phyloP scores from a whole-genome alignment of 2,888 invertebrate genomes.

The Tyria jacobaeae region DNA sequence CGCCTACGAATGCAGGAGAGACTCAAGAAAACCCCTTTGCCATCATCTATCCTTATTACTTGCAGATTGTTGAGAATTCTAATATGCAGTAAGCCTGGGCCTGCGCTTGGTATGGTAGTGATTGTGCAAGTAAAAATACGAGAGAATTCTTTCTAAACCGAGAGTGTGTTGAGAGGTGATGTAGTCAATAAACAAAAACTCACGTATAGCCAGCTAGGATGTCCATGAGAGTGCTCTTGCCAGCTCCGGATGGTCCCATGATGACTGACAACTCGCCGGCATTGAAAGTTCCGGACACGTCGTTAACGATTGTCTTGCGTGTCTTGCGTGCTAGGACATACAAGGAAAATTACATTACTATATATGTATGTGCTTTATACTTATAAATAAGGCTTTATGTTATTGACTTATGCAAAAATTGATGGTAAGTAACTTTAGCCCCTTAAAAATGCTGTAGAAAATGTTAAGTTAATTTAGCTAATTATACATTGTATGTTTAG shows the following conservation, averaged over 20 bases:
- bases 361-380: not conserved
- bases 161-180: too few relatives aligned
- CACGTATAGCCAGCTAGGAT: conserved; percentile 96
- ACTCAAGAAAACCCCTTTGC: too few relatives aligned
- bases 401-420: not conserved
- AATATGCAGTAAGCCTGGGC: too few relatives aligned
- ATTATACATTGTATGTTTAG: too few relatives aligned
- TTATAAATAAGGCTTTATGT: not conserved
- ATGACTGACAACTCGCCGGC: conserved; percentile 93
- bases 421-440: not conserved
- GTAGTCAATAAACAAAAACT: conserved; percentile 76
- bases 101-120: too few relatives aligned
- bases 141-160: too few relatives aligned
- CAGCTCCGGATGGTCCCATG: conserved; percentile 96
- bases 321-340: conserved; percentile 81
- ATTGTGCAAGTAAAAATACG: too few relatives aligned
- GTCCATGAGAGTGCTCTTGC: conserved; percentile 95
- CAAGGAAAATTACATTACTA: conserved; percentile 36
- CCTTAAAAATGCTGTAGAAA: too few relatives aligned
- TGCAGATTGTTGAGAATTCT: too few relatives aligned
- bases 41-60: too few relatives aligned
- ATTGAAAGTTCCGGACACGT: conserved; percentile 89
- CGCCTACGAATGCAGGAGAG: too few relatives aligned
- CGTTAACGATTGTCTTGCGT: conserved; percentile 87
- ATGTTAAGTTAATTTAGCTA: too few relatives aligned